These are phyloP conservation scores for Selene dorsalis DNA, from an alignment of 2,797 vertebrate genomes.

Conservation along the genomic window DNA sequence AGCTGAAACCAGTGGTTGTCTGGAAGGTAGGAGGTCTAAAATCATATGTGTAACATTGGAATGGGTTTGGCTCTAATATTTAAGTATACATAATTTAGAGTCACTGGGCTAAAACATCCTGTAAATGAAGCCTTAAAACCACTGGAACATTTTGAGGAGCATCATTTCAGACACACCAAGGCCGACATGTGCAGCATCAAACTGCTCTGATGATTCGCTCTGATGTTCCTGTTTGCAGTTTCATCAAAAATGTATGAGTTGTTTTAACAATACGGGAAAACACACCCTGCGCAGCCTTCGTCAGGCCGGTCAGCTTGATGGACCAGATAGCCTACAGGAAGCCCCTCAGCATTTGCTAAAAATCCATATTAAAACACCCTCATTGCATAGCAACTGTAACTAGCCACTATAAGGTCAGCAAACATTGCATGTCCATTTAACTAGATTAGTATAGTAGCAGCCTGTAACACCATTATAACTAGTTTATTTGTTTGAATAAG, in stretches of 20 bases:
- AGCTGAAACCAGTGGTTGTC: constrained; percentile 28
- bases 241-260: background rate
- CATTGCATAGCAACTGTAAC: background rate
- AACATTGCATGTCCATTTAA: background rate
- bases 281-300: background rate
- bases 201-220: constrained; percentile 3
- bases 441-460: background rate
- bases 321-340: background rate
- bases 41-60: constrained; percentile 8
- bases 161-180: constrained; percentile 26
- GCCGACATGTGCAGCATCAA: constrained; percentile 7
- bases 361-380: background rate
- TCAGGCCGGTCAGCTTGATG: background rate
- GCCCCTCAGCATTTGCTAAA: background rate
- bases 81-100: constrained; percentile 24
- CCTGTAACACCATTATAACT: background rate
- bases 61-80: constrained; percentile 24
- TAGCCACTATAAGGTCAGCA: too few species aligned
- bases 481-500: background rate
- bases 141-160: constrained; percentile 42
- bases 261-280: background rate
- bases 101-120: constrained; percentile 32
- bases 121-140: constrained; percentile 41
- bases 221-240: background rate
- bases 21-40: constrained; percentile 11